A percentile compares a stretch with the other conserved stretches of the same genome.
phyloP scores from a whole-genome alignment of 2,797 vertebrate species.

The Channallabes apus region DNA sequence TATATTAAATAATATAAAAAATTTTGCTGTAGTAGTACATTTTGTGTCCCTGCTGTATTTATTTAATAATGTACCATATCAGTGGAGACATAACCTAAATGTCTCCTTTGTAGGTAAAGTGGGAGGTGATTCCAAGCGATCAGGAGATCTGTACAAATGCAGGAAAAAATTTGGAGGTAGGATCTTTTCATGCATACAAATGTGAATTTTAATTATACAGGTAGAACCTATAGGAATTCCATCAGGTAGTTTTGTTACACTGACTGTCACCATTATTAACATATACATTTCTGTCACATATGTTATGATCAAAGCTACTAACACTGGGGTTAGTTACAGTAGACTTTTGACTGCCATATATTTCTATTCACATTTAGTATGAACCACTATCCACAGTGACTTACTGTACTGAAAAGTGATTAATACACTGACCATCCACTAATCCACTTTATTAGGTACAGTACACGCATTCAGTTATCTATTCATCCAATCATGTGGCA shows the following conservation, averaged over 20 bases:
- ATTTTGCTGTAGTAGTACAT: too few species aligned
- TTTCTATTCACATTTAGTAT: neutral
- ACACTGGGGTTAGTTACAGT: neutral
- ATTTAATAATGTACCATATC: too few species aligned
- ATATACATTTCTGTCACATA: neutral
- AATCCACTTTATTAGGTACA: too few species aligned
- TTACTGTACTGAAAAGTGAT: neutral
- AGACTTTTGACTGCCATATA: neutral
- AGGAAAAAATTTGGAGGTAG: conserved; percentile 63
- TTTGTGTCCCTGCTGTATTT: too few species aligned
- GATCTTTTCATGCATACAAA: neutral
- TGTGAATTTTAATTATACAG: neutral
- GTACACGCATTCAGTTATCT: neutral
- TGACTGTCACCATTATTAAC: neutral
- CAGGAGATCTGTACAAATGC: conserved; percentile 64
- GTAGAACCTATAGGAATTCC: neutral
- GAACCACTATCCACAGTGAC: neutral
- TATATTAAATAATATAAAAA: too few species aligned
- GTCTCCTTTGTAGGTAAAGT: conserved; percentile 66
- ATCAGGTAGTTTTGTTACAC: neutral
- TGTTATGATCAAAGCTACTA: neutral
- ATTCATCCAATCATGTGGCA: neutral
- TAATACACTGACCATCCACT: neutral
- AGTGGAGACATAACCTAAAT: neutral
- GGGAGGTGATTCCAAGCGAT: conserved; percentile 65